Base-by-base conservation (phyloP, 2,888 invertebrate species). In the Fissipunctia ypsillon region DNA sequence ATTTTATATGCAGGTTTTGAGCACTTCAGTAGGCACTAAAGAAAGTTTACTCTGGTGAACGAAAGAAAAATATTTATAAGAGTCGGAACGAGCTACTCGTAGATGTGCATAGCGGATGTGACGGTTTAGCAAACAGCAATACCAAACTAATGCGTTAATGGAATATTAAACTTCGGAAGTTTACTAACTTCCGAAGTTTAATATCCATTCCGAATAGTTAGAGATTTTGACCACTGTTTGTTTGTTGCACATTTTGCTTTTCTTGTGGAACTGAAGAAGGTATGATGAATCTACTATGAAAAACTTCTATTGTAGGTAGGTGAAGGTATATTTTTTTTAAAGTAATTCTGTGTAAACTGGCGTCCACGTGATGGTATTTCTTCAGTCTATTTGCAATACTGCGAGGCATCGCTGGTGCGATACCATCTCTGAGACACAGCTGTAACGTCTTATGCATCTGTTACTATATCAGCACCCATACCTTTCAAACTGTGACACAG, bases 111-210 rank as follows among this genome's bases (percentile, higher is more conserved):
- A 43, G 59, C 71, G 50, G 54, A 60, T 76, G 65, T 70, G 48
- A 50, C 80, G 64, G 31, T 41, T 54, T 60, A 56, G 74, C 74
- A 83, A 78, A 57, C 52, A 76, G 69, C 76, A 76, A 60, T 81
- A 81, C 25, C 10, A 43, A 54, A 57, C 14, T 64, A 80, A 63
- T 54, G 31, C 38, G 19, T 57, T 12, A 65, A 56, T 31, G 38
- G 19, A n/a, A n/a, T n/a, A n/a, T 78, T 43, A 35, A 63, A 57
- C 54, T 52, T 25, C 6, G 22, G 16, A 31, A 4, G 31, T 35
- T 16, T n/a, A n/a, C n/a, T n/a, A n/a, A n/a, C n/a, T n/a, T n/a
- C n/a, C n/a, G n/a, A n/a, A n/a, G n/a, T n/a, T n/a, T n/a, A n/a
- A n/a, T n/a, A n/a, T n/a, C n/a, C n/a, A n/a, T n/a, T n/a, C n/a